Base-by-base conservation (phyloP, 1,140 invertebrate genomes). In the Ephestia elutella region DNA sequence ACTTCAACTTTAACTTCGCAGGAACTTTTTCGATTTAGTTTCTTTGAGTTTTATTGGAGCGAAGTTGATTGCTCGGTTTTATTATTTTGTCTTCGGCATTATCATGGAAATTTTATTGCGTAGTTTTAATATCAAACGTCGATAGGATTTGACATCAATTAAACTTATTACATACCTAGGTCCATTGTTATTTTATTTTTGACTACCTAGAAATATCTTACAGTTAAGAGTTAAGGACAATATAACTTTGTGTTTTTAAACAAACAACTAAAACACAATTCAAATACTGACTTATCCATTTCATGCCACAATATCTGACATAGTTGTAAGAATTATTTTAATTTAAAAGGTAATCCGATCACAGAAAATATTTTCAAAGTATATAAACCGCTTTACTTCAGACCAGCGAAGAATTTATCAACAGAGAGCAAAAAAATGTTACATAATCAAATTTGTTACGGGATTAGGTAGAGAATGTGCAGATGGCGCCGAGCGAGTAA, bases 401-500 rank as follows among this genome's bases (percentile, higher is more conserved):
- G 4, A 1, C 7, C 13, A 44, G 10, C 20, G 11, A 13, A 20
- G 9, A 53, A 21, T 25, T 20, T 50, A 21, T 53, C 11, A 53
- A 53, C n/a, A n/a, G 50, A 53, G 21, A 21, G 17, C 20, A 53
- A 21, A 53, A 50, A 25, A 4, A 25, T 78, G 73, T 75, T 75
- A 78, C 79, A 75, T 82, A 81, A 85, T 82, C 76, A 81, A 87
- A 87, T 87, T 81, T 81, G 80, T 73, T 78, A 82, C 71, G 74
- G 78, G 74, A 84, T 87, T 84, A 83, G 75, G 73, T 76, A 71
- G 72, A 73, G 70, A 82, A 79, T 83, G 77, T 79, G 77, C 82
- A 86, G 82, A 87, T 87, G 85, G 82, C 82, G 82, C 73, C 72
- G 62, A 69, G 74, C 73, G 64, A 86, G 84, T 85, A 82, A 87